A percentile compares a stretch with the other conserved stretches of the same genome.
Conservation (phyloP, 2,888 invertebrate species). For the Acronicta aceris region DNA sequence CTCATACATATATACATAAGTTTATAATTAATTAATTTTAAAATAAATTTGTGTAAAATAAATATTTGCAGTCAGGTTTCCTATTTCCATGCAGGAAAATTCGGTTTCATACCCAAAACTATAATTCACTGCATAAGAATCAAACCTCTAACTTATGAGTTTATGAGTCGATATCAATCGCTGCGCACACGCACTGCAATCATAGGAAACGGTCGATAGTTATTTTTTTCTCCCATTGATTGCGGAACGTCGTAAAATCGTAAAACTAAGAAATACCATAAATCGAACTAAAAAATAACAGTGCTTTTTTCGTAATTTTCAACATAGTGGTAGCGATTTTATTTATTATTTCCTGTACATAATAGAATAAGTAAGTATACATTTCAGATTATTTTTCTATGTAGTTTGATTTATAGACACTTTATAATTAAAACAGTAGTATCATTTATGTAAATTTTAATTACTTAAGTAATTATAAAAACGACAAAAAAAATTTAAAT, state of each 20-base stretch:
- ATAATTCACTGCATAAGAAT: conserved; percentile 17
- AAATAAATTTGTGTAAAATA: too few relatives aligned
- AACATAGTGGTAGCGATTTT: conserved; percentile 19
- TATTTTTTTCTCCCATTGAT: conserved; percentile 67
- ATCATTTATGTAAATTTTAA: too few relatives aligned
- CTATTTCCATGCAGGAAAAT: neutral
- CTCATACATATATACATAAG: too few relatives aligned
- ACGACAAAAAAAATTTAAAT: too few relatives aligned
- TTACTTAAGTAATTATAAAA: too few relatives aligned
- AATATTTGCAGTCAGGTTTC: too few relatives aligned
- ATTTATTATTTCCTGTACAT: conserved; percentile 4
- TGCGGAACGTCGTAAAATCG: conserved; percentile 72
- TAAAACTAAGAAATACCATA: conserved; percentile 63
- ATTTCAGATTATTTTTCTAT: too few relatives aligned
- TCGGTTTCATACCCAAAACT: neutral
- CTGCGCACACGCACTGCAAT: conserved; percentile 53
- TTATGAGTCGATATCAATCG: conserved; percentile 24
- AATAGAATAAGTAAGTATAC: neutral
- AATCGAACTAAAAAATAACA: conserved; percentile 51
- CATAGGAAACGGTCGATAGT: conserved; percentile 62
- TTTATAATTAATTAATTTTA: too few relatives aligned
- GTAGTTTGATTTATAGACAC: too few relatives aligned
- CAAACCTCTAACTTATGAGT: conserved; percentile 14
- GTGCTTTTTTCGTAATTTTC: conserved; percentile 30
- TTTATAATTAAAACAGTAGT: too few relatives aligned